phyloP scores from a whole-genome alignment of 2,888 invertebrate genomes.

The Fissipunctia ypsillon region DNA sequence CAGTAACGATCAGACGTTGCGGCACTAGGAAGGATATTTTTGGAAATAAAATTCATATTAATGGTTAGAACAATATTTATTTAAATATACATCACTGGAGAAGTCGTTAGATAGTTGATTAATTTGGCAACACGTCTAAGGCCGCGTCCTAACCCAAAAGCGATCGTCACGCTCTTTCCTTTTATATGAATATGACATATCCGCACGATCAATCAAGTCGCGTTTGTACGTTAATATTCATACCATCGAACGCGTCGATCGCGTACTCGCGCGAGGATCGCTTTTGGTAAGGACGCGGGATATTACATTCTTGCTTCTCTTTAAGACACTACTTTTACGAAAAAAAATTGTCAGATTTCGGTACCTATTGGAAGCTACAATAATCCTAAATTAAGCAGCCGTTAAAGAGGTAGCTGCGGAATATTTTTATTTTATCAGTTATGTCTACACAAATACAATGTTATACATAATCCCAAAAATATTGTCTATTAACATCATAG shows the following conservation, averaged over 20 bases:
- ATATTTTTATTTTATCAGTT: neutral
- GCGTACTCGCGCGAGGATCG: neutral
- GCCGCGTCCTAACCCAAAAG: neutral
- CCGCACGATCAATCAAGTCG: neutral
- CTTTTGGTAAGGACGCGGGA: neutral
- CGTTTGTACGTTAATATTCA: neutral
- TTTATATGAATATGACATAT: neutral
- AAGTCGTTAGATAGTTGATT: conserved; percentile 42
- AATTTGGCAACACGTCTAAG: conserved; percentile 57
- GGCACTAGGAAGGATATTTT: neutral
- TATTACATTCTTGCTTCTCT: conserved; percentile 23
- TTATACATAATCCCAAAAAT: conserved; percentile 21
- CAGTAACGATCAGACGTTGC: neutral
- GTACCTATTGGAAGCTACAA: conserved; percentile 5
- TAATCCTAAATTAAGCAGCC: conserved; percentile 24
- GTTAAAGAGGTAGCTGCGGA: conserved; percentile 24
- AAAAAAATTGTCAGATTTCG: conserved; percentile 3
- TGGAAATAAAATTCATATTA: neutral
- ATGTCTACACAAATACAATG: neutral
- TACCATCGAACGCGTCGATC: neutral
- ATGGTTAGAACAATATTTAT: conserved; percentile 55
- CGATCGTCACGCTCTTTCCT: neutral
- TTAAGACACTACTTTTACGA: conserved; percentile 4
- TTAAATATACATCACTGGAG: conserved; percentile 52
- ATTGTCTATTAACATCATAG: conserved; percentile 17